Percentiles rank a stretch among this genome's conserved stretches.
Evolutionary conservation across 2,113 vertebrate genomes (phyloP).

Genomic region (Choloepus hoffmanni): DNA sequence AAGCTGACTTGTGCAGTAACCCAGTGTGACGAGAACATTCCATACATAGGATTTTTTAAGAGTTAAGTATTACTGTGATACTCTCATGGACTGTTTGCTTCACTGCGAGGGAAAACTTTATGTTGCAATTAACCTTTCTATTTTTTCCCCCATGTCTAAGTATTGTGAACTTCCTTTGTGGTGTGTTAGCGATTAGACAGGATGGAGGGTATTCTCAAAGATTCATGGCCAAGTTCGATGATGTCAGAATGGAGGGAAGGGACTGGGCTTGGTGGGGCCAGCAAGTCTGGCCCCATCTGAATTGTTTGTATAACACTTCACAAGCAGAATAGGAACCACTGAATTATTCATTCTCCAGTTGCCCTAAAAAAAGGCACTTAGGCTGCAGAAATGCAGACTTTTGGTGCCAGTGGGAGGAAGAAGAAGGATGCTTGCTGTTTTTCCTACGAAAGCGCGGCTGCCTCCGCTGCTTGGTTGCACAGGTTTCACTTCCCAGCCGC

Average conservation of each 20-base stretch:
- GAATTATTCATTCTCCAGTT: slow-evolving; percentile 79
- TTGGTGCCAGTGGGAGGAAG: slow-evolving; percentile 68
- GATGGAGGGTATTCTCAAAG: slow-evolving; percentile 74
- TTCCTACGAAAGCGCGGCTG: background rate
- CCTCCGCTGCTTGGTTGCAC: background rate
- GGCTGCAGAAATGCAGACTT: slow-evolving; percentile 62
- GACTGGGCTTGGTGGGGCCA: slow-evolving; percentile 70
- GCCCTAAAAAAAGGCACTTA: slow-evolving; percentile 79
- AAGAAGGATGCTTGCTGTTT: slow-evolving; percentile 48
- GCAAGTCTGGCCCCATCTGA: slow-evolving; percentile 82
- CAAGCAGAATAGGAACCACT: slow-evolving; percentile 75
- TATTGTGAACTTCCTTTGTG: slow-evolving; percentile 73
- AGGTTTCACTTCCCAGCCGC: slow-evolving; percentile 22
- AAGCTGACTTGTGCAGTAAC: background rate
- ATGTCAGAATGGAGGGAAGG: slow-evolving; percentile 62
- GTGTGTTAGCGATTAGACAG: slow-evolving; percentile 78
- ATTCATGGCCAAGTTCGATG: slow-evolving; percentile 56
- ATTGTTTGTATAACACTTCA: slow-evolving; percentile 82
- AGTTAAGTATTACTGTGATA: background rate
- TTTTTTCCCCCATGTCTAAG: slow-evolving; percentile 52
- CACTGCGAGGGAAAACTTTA: slow-evolving; percentile 47
- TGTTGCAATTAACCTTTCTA: slow-evolving; percentile 68
- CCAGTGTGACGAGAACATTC: background rate
- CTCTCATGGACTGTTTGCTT: slow-evolving; percentile 46
- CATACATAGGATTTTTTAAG: background rate